Percentiles rank a stretch among this genome's conserved stretches.
These are phyloP conservation scores for Rhadina sibilatrix DNA, from an alignment of 2,113 vertebrate genomes.

Conservation along the genomic window DNA sequence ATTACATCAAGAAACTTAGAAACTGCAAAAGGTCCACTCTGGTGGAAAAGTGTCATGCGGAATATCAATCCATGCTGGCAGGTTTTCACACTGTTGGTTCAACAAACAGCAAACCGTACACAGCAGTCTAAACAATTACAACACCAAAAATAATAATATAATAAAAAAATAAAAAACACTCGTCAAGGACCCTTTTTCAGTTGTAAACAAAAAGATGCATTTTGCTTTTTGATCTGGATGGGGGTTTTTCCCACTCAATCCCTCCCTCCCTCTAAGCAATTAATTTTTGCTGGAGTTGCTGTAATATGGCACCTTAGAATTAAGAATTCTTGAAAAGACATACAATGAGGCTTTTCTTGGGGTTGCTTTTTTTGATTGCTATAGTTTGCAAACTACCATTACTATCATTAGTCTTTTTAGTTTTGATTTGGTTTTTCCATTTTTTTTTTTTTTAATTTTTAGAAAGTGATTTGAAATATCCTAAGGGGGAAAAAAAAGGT, in stretches of 20 bases:
- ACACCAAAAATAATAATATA: constrained; percentile 82
- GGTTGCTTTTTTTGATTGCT: constrained; percentile 66
- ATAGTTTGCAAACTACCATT: constrained; percentile 62
- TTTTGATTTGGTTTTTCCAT: background rate
- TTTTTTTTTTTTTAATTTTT: constrained; percentile 64
- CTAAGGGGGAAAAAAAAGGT: constrained; percentile 68
- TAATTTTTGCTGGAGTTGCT: constrained; percentile 70
- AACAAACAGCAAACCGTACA: constrained; percentile 88
- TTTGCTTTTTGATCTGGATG: constrained; percentile 72
- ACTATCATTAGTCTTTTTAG: constrained; percentile 57
- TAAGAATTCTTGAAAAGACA: constrained; percentile 68
- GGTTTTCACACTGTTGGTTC: constrained; percentile 88
- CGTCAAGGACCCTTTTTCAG: constrained; percentile 87
- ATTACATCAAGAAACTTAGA: constrained; percentile 83
- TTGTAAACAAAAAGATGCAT: constrained; percentile 82
- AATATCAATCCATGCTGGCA: constrained; percentile 88
- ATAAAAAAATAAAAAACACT: constrained; percentile 80
- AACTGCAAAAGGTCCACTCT: constrained; percentile 77
- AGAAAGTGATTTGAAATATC: constrained; percentile 71
- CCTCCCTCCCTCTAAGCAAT: constrained; percentile 45
- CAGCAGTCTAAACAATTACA: constrained; percentile 88
- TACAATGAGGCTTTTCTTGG: constrained; percentile 72
- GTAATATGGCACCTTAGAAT: constrained; percentile 72
- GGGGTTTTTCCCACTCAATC: constrained; percentile 56
- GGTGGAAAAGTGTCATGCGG: constrained; percentile 82